Percentiles rank a stretch among this genome's conserved stretches.
Conservation (phyloP, 2,888 invertebrate species). For the Orthosia incerta region DNA sequence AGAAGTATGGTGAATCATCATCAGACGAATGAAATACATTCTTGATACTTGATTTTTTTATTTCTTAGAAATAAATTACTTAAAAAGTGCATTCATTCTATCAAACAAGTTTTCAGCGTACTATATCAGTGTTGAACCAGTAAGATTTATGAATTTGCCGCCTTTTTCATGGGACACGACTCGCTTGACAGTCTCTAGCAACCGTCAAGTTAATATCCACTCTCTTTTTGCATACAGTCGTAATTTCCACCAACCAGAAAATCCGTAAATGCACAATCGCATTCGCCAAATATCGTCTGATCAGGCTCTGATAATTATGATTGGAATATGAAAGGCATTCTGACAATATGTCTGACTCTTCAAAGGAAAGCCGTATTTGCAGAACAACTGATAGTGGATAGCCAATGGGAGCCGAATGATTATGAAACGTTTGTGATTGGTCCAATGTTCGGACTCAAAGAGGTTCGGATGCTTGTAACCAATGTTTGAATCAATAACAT, state of each 20-base stretch:
- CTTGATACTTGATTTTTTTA: too few relatives aligned
- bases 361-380: slow-evolving; percentile 43
- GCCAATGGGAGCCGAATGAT: slow-evolving; percentile 7
- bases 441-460: slow-evolving; percentile 14
- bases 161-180: too few relatives aligned
- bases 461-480: neutral
- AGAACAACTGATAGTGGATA: slow-evolving; percentile 15
- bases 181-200: too few relatives aligned
- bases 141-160: too few relatives aligned
- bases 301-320: slow-evolving; percentile 23
- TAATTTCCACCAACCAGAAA: slow-evolving; percentile 28
- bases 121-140: too few relatives aligned
- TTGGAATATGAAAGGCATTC: slow-evolving; percentile 33
- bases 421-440: neutral
- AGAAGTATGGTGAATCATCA: neutral
- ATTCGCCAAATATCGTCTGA: neutral
- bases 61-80: too few relatives aligned
- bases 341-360: slow-evolving; percentile 20
- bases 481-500: neutral
- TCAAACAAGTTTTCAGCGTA: too few relatives aligned
- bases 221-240: slow-evolving; percentile 8
- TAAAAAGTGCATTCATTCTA: too few relatives aligned
- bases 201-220: too few relatives aligned
- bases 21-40: too few relatives aligned
- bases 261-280: slow-evolving; percentile 16